Evolutionary conservation across 2,113 vertebrate genomes (phyloP).

Genomic region (Spilogale gracilis): DNA sequence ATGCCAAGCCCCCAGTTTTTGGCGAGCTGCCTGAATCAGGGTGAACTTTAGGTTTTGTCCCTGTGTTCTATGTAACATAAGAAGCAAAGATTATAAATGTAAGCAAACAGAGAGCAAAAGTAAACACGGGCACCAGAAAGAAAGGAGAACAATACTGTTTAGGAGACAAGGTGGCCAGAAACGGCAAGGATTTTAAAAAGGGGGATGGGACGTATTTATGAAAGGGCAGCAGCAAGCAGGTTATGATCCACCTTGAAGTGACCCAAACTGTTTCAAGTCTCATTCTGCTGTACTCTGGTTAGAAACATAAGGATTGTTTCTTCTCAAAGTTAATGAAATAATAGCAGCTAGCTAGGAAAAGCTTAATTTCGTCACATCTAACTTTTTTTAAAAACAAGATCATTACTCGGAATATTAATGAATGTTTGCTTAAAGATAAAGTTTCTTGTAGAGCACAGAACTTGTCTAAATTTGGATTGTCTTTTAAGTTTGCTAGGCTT

Average conservation of each 20-base stretch:
- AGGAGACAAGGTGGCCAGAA: not conserved
- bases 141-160: not conserved
- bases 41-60: conserved; percentile 75
- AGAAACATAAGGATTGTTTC: conserved; percentile 5
- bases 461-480: conserved; percentile 59
- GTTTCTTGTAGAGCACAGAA: conserved; percentile 58
- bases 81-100: conserved; percentile 78
- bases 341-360: conserved; percentile 20
- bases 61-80: conserved; percentile 76
- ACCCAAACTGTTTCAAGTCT: not conserved
- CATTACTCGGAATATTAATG: conserved; percentile 47
- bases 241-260: not conserved
- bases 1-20: conserved; percentile 29
- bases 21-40: conserved; percentile 33
- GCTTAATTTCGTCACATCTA: not conserved
- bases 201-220: not conserved
- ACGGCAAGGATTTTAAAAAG: not conserved
- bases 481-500: conserved; percentile 56
- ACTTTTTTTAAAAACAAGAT: conserved; percentile 30
- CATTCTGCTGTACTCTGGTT: not conserved
- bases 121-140: conserved; percentile 52
- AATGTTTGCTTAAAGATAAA: conserved; percentile 69
- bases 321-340: conserved; percentile 30
- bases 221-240: not conserved
- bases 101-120: conserved; percentile 76